Conservation (phyloP, 2,797 vertebrate genomes). For the Phoeniculus purpureus region DNA sequence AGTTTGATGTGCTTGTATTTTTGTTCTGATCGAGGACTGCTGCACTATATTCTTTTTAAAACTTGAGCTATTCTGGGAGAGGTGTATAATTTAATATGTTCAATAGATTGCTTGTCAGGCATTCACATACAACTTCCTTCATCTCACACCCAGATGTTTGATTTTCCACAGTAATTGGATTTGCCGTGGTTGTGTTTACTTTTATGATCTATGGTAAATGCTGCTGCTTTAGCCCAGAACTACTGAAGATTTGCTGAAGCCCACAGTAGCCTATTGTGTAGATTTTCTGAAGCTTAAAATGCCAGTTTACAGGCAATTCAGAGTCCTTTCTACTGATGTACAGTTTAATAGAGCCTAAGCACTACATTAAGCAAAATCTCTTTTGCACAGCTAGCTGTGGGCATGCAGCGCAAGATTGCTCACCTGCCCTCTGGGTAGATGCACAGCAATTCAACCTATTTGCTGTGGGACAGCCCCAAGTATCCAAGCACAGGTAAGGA, state of each 20-base stretch:
- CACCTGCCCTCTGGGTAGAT: neutral
- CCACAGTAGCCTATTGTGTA: neutral
- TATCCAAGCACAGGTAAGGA: neutral
- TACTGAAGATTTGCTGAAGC: neutral
- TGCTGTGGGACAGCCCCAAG: neutral
- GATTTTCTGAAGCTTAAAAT: neutral
- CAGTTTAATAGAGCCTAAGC: neutral
- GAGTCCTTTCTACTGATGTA: neutral
- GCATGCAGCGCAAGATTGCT: neutral
- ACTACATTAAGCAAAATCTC: neutral
- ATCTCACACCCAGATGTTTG: conserved; percentile 43
- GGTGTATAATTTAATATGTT: conserved; percentile 65
- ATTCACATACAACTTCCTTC: conserved; percentile 42
- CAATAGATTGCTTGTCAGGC: conserved; percentile 61
- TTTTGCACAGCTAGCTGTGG: neutral
- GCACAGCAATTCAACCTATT: neutral
- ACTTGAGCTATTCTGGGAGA: conserved; percentile 63
- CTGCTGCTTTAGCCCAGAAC: neutral
- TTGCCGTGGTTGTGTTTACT: conserved; percentile 22
- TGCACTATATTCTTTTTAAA: conserved; percentile 53
- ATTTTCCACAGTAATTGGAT: conserved; percentile 51
- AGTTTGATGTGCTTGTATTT: conserved; percentile 51
- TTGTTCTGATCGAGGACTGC: conserved; percentile 62
- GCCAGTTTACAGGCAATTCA: neutral
- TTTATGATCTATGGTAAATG: conserved; percentile 8